A percentile compares a stretch with the other conserved stretches of the same genome.
Conservation (phyloP, 2,113 vertebrate genomes). For the Centrocercus urophasianus region DNA sequence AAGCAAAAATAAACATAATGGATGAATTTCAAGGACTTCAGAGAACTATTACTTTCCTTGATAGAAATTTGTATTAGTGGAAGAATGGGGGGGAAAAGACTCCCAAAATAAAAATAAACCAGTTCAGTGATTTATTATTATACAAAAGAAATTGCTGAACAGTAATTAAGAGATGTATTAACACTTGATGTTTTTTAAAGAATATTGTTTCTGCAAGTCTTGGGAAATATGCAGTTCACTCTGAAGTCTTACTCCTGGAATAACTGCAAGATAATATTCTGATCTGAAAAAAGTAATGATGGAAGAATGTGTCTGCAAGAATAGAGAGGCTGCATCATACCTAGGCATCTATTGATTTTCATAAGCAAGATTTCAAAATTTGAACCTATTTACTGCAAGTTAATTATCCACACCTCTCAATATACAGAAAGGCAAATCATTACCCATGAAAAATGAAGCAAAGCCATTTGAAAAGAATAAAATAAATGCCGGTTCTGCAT, state of each 20-base stretch:
- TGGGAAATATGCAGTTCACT: neutral
- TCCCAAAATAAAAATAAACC: neutral
- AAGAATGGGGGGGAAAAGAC: neutral
- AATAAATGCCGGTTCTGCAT: neutral
- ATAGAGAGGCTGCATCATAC: neutral
- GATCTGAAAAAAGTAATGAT: neutral
- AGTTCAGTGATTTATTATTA: neutral
- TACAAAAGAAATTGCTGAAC: neutral
- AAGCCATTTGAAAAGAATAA: neutral
- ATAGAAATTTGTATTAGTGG: neutral
- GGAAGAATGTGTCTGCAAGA: slow-evolving; percentile 11
- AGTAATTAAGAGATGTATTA: neutral
- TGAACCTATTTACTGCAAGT: slow-evolving; percentile 5
- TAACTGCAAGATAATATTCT: neutral
- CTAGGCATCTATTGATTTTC: neutral
- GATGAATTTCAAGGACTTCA: neutral
- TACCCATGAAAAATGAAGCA: slow-evolving; percentile 1
- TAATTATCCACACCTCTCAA: neutral
- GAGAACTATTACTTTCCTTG: neutral
- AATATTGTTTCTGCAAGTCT: neutral
- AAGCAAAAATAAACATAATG: neutral
- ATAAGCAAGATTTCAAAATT: slow-evolving; percentile 9
- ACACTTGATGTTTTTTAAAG: neutral
- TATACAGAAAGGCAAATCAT: neutral
- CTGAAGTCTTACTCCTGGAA: neutral